phyloP scores from a whole-genome alignment of 64 coral and sea anemone genomes.

The Pocillopora verrucosa region DNA sequence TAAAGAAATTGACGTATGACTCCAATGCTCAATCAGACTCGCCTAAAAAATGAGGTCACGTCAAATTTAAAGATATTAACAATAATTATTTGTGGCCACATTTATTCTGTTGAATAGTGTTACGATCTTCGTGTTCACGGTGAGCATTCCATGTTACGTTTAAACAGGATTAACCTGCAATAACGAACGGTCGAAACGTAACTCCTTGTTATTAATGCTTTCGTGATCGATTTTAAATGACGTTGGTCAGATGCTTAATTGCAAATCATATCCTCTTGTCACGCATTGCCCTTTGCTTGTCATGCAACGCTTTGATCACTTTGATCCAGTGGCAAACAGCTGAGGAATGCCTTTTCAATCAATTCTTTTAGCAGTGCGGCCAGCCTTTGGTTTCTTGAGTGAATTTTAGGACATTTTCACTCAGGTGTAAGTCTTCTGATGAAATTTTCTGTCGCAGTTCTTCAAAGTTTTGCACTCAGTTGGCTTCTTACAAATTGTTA shows the following conservation, averaged over 20 bases:
- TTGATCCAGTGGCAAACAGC: no score
- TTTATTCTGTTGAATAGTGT: not conserved
- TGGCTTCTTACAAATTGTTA: no score
- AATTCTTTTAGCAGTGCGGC: no score
- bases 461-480: no score
- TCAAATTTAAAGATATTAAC: not conserved
- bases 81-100: no score
- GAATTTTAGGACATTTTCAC: no score
- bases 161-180: not conserved
- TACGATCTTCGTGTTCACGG: not conserved
- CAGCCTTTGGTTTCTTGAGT: no score
- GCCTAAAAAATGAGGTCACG: not conserved
- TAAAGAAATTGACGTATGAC: not conserved
- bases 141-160: not conserved
- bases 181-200: not conserved
- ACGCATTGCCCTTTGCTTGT: not conserved
- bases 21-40: not conserved
- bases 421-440: no score
- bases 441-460: no score
- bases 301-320: not conserved
- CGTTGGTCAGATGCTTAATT: conserved; percentile 22
- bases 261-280: not conserved
- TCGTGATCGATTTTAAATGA: conserved; percentile 46
- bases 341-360: no score
- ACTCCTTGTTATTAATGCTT: not conserved